Percentiles rank a stretch among this genome's conserved stretches.
Evolutionary conservation across 2,797 vertebrate species (phyloP).

Genomic region (Mus minutoides): DNA sequence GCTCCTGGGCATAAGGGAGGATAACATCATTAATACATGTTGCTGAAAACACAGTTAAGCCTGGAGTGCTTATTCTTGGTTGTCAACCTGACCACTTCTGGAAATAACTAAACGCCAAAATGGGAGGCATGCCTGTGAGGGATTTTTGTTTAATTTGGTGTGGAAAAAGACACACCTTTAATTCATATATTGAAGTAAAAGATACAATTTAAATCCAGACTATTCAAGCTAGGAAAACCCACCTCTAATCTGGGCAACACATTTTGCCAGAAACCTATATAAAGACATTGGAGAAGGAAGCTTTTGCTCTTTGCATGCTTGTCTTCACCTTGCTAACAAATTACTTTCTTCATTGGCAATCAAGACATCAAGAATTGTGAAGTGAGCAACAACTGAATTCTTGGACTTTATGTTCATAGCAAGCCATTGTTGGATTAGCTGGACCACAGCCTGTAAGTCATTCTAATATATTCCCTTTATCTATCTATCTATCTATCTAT

Average conservation of each 20-base stretch:
- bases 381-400: neutral
- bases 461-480: neutral
- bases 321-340: neutral
- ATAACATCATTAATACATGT: conserved; percentile 13
- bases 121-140: neutral
- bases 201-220: neutral
- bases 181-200: neutral
- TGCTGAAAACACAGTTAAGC: conserved; percentile 19
- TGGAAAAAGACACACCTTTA: neutral
- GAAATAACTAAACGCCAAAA: neutral
- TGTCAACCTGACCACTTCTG: neutral
- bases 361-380: neutral
- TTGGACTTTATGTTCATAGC: neutral
- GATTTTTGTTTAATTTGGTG: neutral
- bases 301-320: neutral
- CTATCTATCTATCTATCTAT: too few relatives aligned
- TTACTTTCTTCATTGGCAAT: neutral
- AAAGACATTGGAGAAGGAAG: neutral
- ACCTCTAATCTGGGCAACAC: neutral
- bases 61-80: neutral
- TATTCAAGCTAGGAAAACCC: neutral
- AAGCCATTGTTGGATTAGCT: neutral
- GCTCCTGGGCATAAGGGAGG: neutral
- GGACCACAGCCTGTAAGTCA: neutral
- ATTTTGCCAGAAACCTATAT: neutral